phyloP scores from a whole-genome alignment of 2,113 vertebrate species.

The Callocephalon fimbriatum region DNA sequence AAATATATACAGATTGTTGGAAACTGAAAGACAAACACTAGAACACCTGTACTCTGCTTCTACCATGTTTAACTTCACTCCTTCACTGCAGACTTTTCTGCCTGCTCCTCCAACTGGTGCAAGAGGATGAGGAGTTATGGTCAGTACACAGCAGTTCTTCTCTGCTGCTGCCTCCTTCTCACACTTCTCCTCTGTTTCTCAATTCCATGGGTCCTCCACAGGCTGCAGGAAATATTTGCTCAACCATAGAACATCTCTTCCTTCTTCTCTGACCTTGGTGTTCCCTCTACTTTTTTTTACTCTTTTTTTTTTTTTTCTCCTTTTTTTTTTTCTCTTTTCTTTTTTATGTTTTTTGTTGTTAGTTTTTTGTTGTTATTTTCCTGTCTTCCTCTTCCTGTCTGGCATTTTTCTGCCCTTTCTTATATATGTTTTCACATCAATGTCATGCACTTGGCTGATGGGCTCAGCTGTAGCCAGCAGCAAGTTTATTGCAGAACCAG shows the following conservation, averaged over 20 bases:
- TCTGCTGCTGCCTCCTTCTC: background rate
- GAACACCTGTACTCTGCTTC: background rate
- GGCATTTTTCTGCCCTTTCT: background rate
- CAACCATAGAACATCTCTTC: background rate
- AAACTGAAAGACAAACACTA: background rate
- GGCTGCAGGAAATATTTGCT: background rate
- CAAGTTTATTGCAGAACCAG: background rate
- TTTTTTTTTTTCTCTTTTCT: background rate
- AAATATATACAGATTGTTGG: background rate
- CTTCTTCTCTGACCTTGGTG: background rate
- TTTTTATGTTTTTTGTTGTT: background rate
- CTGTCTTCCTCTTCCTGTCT: fast-evolving
- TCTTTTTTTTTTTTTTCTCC: background rate
- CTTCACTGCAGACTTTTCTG: background rate
- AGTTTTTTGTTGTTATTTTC: background rate
- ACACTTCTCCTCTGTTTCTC: background rate
- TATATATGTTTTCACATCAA: background rate
- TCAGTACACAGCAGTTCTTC: background rate
- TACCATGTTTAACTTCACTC: background rate
- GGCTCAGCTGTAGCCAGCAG: background rate
- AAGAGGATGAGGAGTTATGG: fast-evolving
- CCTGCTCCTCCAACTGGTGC: background rate
- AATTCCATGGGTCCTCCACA: background rate
- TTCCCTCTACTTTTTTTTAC: background rate
- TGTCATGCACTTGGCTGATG: background rate